phyloP scores from a whole-genome alignment of 2,797 vertebrate genomes.

The Tapirus indicus region DNA sequence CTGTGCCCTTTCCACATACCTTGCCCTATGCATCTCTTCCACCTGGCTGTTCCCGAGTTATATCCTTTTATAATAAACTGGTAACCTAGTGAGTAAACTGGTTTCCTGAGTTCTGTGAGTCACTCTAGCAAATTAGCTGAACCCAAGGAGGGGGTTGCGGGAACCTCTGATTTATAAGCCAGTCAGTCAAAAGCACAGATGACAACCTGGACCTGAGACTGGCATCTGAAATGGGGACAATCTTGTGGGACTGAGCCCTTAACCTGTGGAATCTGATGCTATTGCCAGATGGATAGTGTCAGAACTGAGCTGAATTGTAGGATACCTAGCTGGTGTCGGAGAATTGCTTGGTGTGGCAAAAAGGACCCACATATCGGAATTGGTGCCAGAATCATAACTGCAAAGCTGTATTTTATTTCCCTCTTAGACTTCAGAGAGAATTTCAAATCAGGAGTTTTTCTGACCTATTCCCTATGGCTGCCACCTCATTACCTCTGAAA shows the following conservation, averaged over 20 bases:
- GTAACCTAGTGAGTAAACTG: background rate
- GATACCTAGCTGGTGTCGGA: background rate
- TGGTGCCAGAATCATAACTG: background rate
- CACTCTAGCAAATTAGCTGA: background rate
- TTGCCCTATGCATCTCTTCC: background rate
- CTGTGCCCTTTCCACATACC: background rate
- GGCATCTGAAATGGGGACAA: background rate
- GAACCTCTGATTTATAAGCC: background rate
- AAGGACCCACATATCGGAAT: background rate
- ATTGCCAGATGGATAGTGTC: background rate
- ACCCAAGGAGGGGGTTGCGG: background rate
- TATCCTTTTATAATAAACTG: background rate
- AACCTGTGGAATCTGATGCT: background rate
- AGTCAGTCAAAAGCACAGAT: background rate
- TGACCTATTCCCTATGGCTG: background rate
- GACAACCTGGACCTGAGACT: background rate
- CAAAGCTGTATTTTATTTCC: background rate
- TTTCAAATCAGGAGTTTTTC: constrained; percentile 35
- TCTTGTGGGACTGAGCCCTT: background rate
- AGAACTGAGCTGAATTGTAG: background rate
- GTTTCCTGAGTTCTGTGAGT: background rate
- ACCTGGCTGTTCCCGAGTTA: background rate
- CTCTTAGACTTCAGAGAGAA: background rate
- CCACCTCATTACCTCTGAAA: background rate
- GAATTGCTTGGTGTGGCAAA: background rate